Evolutionary conservation across 1,140 invertebrate species (phyloP).

Genomic region (Listronotus bonariensis): DNA sequence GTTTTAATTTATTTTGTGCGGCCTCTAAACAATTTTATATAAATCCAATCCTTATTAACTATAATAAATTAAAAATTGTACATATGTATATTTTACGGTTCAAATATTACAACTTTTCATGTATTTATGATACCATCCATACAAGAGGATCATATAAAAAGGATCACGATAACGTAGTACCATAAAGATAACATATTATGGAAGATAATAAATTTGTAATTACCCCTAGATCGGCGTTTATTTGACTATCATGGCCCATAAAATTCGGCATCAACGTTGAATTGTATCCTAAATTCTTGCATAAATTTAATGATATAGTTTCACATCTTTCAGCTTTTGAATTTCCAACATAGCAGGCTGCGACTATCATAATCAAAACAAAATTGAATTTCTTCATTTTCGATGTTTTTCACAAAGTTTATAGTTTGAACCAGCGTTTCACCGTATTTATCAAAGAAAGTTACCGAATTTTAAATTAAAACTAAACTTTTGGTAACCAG

Average conservation of each 20-base stretch:
- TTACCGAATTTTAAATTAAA: background rate
- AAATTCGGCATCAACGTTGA: slow-evolving; percentile 87
- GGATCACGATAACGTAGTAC: slow-evolving; percentile 34
- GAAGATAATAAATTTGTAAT: slow-evolving; percentile 37
- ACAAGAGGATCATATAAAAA: slow-evolving; percentile 32
- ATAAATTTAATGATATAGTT: slow-evolving; percentile 77
- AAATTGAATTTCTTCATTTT: slow-evolving; percentile 16
- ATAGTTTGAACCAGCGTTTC: slow-evolving; percentile 15
- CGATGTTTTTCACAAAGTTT: background rate
- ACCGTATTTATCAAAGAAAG: slow-evolving; percentile 15
- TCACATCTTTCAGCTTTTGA: slow-evolving; percentile 66
- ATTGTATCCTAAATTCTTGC: slow-evolving; percentile 83
- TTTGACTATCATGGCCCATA: slow-evolving; percentile 76
- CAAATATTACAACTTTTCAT: slow-evolving; percentile 20
- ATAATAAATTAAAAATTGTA: slow-evolving; percentile 26
- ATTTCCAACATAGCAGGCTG: background rate
- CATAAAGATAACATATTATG: slow-evolving; percentile 38
- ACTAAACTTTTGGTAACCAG: background rate
- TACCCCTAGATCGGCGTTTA: slow-evolving; percentile 47
- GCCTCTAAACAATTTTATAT: background rate
- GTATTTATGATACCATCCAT: slow-evolving; percentile 21
- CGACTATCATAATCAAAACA: slow-evolving; percentile 18
- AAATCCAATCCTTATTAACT: background rate
- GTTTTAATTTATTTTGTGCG: too few species aligned
- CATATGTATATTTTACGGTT: slow-evolving; percentile 15